Base-by-base conservation (phyloP, 2,113 vertebrate genomes). In the human (Homo sapiens) region DNA sequence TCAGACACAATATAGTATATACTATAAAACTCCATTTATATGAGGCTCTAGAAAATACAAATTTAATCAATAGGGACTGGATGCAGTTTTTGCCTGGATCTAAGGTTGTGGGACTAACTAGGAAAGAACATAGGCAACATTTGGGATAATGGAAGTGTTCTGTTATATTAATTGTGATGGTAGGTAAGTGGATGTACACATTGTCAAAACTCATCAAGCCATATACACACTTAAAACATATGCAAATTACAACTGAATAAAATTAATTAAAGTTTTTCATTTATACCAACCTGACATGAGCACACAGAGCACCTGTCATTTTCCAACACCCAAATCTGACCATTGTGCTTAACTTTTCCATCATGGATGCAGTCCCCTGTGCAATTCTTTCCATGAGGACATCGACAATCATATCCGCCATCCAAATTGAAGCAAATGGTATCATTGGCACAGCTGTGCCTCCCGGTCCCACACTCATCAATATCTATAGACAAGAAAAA, bases 381-480 rank as follows among this genome's bases (percentile, higher is more conserved):
- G 99, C 99, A 99, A 97, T 99, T 99, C 98, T 99, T 99, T 27
- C 99, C 99, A 20, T 99, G 99, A 50, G 99, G 99, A 98, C 99
- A 99, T n/a, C 99, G 99, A 82, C 99, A 99, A 97, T 99, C 99
- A 6, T 99, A 99, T 13, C 99, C 99, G 17, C 99, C 99, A 75
- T 99, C 99, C 99, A 99, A 96, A 98, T 99, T 99, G 98, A 99
- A 99, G 98, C 99, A 99, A 98, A 99, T 98, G 1, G 99, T 99
- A 98, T 99, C 99, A 89, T 99, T 99, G 98, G 99, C 99, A 97
- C 99, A 99, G 98, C 99, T 99, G 98, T 99, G 99, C 97, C 99
- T 99, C 95, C 99, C 99, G 1, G 99, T 99, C 95, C 98, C 99
- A 98, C 99, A 99, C 98, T 99, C 99, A 95, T 99, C 99, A 97